Evolutionary conservation across 2,113 vertebrate genomes (phyloP), one percentile per base, ranked within the genome.

Genomic region (Saimiri boliviensis): DNA sequence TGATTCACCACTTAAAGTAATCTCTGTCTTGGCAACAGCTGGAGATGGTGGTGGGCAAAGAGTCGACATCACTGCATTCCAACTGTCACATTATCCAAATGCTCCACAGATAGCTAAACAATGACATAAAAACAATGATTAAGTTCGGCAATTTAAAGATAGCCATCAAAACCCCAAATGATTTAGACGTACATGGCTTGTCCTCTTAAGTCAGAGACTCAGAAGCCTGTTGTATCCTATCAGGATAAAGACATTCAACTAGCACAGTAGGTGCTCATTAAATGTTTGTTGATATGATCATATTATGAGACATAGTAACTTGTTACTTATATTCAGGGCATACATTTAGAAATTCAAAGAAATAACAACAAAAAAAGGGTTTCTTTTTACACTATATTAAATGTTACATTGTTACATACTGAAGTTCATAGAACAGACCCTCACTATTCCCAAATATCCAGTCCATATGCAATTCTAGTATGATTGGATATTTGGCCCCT

Each of bases 31-130:
- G 42, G 99, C 99, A 97, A 99, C 99, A 56, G 99, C 99, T 66
- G 99, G 99, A 68, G 99, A 99, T 1, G 99, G 99, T 30, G 99
- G 99, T 21, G 99, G 99, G 98, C 99, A 99, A 91, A 99, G 99
- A 40, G 99, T 98, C 60, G 99, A 99, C 99, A 99, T 99, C 70
- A 63, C 82, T 96, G 91, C 42, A 97, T 97, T 66, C 54, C 94
- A 73, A 80, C 2, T 80, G 1, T 52, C 58, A 89, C 94, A 73
- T 60, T 86, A 96, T 54, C 77, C 32, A 93, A 91, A 80, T 25
- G 47, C 93, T 91, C 96, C 86, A 70, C 19, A 40, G 52, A 96
- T 74, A 97, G 70, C 98, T 98, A 89, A 80, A 97, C 93, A 82
- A 70, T 45, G 20, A 90, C 56, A 97, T 16, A 94, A 92, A 84